phyloP scores from a whole-genome alignment of 2,888 invertebrate genomes.

The Liodrosophila aerea region DNA sequence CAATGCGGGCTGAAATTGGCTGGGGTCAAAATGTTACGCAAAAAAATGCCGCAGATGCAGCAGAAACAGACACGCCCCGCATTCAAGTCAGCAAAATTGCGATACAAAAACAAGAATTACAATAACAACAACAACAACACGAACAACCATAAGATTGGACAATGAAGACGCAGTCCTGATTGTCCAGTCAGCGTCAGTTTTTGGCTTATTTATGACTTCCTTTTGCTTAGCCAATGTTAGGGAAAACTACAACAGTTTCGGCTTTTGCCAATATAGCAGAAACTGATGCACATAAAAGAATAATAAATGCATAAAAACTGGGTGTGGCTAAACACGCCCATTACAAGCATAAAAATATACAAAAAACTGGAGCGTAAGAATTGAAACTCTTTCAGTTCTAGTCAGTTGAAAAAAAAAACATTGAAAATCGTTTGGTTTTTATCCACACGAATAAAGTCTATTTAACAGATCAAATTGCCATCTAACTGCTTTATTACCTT shows the following conservation, averaged over 20 bases:
- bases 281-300: slow-evolving; percentile 70
- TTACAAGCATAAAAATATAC: slow-evolving; percentile 1
- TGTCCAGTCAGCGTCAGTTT: slow-evolving; percentile 69
- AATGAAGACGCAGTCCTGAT: slow-evolving; percentile 51
- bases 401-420: too few relatives aligned
- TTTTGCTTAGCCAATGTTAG: slow-evolving; percentile 32
- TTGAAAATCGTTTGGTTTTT: too few relatives aligned
- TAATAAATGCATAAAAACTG: slow-evolving; percentile 51
- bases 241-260: slow-evolving; percentile 62
- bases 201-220: slow-evolving; percentile 74
- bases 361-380: neutral
- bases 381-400: too few relatives aligned
- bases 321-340: slow-evolving; percentile 42
- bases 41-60: slow-evolving; percentile 64
- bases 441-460: too few relatives aligned
- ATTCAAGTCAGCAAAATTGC: slow-evolving; percentile 41
- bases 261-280: slow-evolving; percentile 71
- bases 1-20: slow-evolving; percentile 60
- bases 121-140: slow-evolving; percentile 1
- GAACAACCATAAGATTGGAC: slow-evolving; percentile 15
- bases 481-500: neutral
- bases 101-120: slow-evolving; percentile 25
- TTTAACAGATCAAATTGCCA: too few relatives aligned
- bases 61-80: slow-evolving; percentile 52
- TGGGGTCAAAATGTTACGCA: slow-evolving; percentile 11